Evolutionary conservation across 2,888 invertebrate genomes (phyloP).

Genomic region (Zygaena filipendulae): DNA sequence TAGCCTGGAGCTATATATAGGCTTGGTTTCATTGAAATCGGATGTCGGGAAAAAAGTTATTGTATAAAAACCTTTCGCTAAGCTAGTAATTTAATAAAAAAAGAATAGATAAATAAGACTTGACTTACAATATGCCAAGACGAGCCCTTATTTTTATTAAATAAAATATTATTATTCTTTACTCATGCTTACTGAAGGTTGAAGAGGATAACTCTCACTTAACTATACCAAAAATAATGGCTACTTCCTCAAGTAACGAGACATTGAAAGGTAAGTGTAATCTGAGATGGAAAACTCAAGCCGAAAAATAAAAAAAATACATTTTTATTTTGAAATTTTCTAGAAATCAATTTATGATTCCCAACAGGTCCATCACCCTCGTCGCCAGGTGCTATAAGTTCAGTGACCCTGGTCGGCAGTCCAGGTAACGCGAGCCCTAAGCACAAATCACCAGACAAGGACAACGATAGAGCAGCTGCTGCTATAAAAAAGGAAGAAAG

Average conservation of each 20-base stretch:
- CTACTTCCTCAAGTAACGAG: constrained; percentile 80
- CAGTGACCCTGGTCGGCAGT: constrained; percentile 77
- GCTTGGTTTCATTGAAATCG: no score
- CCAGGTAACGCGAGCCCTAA: constrained; percentile 49
- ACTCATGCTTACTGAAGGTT: constrained; percentile 37
- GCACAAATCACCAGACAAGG: constrained; percentile 34
- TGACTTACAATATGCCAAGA: no score
- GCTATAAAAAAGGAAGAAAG: constrained; percentile 50
- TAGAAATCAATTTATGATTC: background rate
- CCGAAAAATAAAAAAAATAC: no score
- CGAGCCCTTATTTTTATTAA: no score
- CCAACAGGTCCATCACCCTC: constrained; percentile 62
- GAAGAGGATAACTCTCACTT: constrained; percentile 73
- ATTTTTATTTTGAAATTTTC: no score
- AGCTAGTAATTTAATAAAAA: no score
- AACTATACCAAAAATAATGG: constrained; percentile 78
- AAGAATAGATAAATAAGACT: no score
- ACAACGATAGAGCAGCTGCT: constrained; percentile 37
- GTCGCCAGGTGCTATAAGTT: constrained; percentile 80
- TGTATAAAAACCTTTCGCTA: no score
- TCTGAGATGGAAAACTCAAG: no score
- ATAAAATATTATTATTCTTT: no score
- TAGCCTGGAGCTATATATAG: no score
- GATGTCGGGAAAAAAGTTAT: no score
- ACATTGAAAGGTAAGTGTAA: constrained; percentile 75